These are phyloP conservation scores for Shargacucullia verbasci DNA, from an alignment of 2,888 invertebrate genomes.

Conservation along the genomic window DNA sequence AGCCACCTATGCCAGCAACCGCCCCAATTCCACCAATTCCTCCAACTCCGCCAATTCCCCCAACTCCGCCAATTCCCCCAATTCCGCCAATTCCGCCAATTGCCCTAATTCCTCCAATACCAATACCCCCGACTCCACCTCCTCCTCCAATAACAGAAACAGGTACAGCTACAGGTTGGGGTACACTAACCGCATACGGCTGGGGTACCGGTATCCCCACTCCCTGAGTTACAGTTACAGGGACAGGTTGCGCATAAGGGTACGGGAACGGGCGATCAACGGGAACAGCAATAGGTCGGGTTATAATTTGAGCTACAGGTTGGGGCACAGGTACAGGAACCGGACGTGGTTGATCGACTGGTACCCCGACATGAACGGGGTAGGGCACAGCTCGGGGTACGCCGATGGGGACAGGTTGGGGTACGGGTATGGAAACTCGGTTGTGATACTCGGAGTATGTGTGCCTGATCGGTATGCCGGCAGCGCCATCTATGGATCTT, in stretches of 20 bases:
- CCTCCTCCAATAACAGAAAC: conserved; percentile 56
- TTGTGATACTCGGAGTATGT: conserved; percentile 83
- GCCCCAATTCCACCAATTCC: conserved; percentile 25
- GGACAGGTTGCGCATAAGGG: conserved; percentile 87
- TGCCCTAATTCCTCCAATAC: conserved; percentile 20
- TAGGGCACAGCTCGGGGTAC: conserved; percentile 83
- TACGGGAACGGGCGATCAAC: conserved; percentile 88
- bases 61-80: conserved; percentile 22
- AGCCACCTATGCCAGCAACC: conserved; percentile 21
- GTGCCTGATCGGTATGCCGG: conserved; percentile 72
- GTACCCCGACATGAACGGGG: conserved; percentile 85
- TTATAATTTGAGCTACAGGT: conserved; percentile 84
- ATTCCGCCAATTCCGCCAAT: conserved; percentile 31
- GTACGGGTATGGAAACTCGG: conserved; percentile 85
- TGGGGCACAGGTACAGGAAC: conserved; percentile 84
- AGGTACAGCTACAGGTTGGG: conserved; percentile 71
- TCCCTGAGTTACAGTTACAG: conserved; percentile 85
- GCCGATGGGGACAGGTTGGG: conserved; percentile 80
- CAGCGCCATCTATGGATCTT: conserved; percentile 44
- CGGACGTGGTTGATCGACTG: conserved; percentile 83
- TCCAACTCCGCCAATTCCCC: conserved; percentile 17
- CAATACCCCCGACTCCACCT: conserved; percentile 25
- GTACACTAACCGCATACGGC: conserved; percentile 83
- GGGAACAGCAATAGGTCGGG: conserved; percentile 81
- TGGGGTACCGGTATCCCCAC: conserved; percentile 88